Conservation (phyloP, 23 tunicate genomes). For the Halocynthia roretzi region DNA sequence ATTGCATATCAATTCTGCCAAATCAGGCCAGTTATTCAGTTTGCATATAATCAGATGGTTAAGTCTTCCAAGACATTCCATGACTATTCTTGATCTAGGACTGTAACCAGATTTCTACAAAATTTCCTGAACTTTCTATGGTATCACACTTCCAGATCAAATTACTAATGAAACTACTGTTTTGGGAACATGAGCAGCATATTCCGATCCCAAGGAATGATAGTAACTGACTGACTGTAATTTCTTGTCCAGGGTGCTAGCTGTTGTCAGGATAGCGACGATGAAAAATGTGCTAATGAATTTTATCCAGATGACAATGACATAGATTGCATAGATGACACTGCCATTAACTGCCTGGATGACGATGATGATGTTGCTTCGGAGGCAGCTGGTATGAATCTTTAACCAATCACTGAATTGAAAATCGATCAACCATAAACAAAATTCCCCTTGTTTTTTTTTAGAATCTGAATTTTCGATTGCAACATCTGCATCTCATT, state of each 20-base stretch:
- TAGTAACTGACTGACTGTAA: too few species aligned
- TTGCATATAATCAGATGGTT: too few species aligned
- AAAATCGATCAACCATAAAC: not conserved
- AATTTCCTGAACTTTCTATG: too few species aligned
- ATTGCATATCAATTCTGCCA: not conserved
- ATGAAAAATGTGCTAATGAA: not conserved
- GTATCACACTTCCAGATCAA: too few species aligned
- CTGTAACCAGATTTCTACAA: too few species aligned
- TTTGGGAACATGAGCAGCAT: too few species aligned
- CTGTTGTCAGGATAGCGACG: constrained; percentile 20
- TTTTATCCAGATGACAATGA: constrained; percentile 30
- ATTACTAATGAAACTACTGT: too few species aligned
- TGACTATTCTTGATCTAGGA: too few species aligned
- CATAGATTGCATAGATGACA: constrained; percentile 35
- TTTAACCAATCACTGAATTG: not conserved
- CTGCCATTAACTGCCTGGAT: constrained; percentile 29
- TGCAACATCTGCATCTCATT: constrained; percentile 14
- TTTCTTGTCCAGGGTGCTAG: not conserved
- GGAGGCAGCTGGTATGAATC: constrained; percentile 18
- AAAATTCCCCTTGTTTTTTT: not conserved
- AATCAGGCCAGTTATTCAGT: not conserved
- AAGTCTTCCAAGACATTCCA: too few species aligned
- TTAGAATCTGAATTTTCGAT: constrained; percentile 13
- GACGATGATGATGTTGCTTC: constrained; percentile 22
- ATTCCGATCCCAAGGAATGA: too few species aligned